Evolutionary conservation across 2,888 invertebrate genomes (phyloP), one percentile per base, ranked within the genome.

Genomic region (Candidula unifasciata): DNA sequence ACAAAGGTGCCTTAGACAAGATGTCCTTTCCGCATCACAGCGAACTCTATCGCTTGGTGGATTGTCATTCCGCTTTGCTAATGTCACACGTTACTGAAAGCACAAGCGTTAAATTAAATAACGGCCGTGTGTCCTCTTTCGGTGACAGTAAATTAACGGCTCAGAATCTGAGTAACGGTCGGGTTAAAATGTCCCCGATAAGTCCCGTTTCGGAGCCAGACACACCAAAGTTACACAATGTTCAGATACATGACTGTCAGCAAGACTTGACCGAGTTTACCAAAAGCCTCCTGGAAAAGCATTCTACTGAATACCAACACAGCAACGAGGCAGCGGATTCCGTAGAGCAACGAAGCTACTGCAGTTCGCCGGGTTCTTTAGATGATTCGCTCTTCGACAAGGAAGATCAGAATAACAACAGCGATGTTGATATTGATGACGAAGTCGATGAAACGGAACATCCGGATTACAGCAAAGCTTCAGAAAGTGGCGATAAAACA

Each of bases 321-420:
- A 35, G 35, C 24, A 24, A 8, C 0, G 77, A 64, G 35, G 57
- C 18, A 5, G 37, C 33, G 18, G 66, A 60, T 30, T 76, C 80
- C 10, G 3, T 35, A n/a, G 74, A 69, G 8, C 74, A 64, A 1
- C 2, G 71, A 44, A 82, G 64, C 52, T 79, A 37, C 30, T 80
- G 84, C 33, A 80, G 82, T 35, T 83, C 83, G 16, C 78, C 78
- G 0, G 69, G 27, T 1, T 82, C 82, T 30, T 82, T 37, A 33
- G 68, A 37, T 8, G 82, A 82, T 18, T 82, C 82, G 10, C 82
- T 82, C 30, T 82, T 79, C 33, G 82, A 82, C 37, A 69, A 79
- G 5, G 85, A 85, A 64, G 81, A 85, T 69, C 81, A 78, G 18
- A 81, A 82, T 57, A 85, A 85, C 33, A 81, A 85, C 71, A 85